Evolutionary conservation across 2,888 invertebrate genomes (phyloP).

Genomic region (Drosophila aldrichi): DNA sequence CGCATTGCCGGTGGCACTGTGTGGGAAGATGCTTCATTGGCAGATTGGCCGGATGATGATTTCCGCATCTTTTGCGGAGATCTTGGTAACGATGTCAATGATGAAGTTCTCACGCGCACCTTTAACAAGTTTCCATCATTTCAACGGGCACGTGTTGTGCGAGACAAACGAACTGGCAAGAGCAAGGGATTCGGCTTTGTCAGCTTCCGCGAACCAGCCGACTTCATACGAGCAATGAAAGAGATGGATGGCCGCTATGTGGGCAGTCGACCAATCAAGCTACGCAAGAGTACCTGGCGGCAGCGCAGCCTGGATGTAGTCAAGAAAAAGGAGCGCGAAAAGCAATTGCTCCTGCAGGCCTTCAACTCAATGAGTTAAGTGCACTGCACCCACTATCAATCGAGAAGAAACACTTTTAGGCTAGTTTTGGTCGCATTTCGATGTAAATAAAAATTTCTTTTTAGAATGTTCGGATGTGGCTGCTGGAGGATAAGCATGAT

Average conservation of each 20-base stretch:
- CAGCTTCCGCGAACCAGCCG: slow-evolving; percentile 98
- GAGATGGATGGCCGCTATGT: slow-evolving; percentile 99
- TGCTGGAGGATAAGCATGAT: slow-evolving; percentile 44
- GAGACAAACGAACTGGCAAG: slow-evolving; percentile 98
- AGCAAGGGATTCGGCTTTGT: slow-evolving; percentile 99
- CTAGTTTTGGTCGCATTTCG: slow-evolving; percentile 64
- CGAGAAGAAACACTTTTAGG: slow-evolving; percentile 45
- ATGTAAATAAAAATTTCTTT: slow-evolving; percentile 64
- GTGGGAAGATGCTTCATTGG: slow-evolving; percentile 97
- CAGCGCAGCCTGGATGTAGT: slow-evolving; percentile 96
- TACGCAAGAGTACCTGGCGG: slow-evolving; percentile 98
- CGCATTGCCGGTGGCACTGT: slow-evolving; percentile 96
- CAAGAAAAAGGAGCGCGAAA: slow-evolving; percentile 97
- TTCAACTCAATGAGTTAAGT: slow-evolving; percentile 77
- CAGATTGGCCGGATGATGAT: slow-evolving; percentile 99
- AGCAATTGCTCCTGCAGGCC: slow-evolving; percentile 90
- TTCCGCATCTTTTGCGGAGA: slow-evolving; percentile 99
- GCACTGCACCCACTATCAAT: not conserved
- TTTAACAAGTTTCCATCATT: slow-evolving; percentile 98
- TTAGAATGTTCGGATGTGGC: slow-evolving; percentile 46
- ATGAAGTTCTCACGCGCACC: slow-evolving; percentile 97
- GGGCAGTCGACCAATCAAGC: slow-evolving; percentile 98
- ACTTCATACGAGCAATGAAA: slow-evolving; percentile 99
- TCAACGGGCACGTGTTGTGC: slow-evolving; percentile 96
- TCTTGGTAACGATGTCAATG: slow-evolving; percentile 99